Evolutionary conservation across 1,140 invertebrate genomes (phyloP), one percentile per base, ranked within the genome.

Genomic region (Heliconius himera): DNA sequence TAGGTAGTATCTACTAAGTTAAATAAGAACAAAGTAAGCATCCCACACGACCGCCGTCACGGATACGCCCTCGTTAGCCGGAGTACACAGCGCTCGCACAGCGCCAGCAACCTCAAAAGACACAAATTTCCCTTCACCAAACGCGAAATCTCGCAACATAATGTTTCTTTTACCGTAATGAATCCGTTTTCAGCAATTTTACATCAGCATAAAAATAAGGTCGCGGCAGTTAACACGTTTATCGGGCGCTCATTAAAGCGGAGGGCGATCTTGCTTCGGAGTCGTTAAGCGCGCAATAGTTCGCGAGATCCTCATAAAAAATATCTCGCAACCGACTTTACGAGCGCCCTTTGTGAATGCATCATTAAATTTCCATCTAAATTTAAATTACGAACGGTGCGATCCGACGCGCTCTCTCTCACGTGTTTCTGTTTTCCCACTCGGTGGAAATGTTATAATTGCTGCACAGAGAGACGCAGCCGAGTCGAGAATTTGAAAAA

Each of bases 361-460:
- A 92, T 94, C 93, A 94, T 94, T 94, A 94, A 94, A 93, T 92
- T 92, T 92, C 92, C 91, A 93, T 94, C 93, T 94, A 94, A 94
- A 94, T 94, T 94, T 93, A 93, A 94, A 94, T 94, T 93, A 93
- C 91, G 87, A 91, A 91, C 90, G 88, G 90, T 87, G 87, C 88
- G 90, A 92, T 90, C 86, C 90, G 93, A 92, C 91, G 90, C 91
- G 88, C 90, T 89, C 89, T 89, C 89, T 88, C 89, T 89, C 91
- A 93, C 92, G 92, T 93, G 93, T 92, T 94, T 93, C 92, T 93
- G 93, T 94, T 93, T 93, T 91, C 91, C 93, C 90, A 92, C 89
- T 92, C 87, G 87, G 89, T 93, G 93, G 92, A 94, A 94, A 94
- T 94, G 91, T 94, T 93, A 94, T 94, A 94, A 94, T 94, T 94